phyloP scores from a whole-genome alignment of 2,797 vertebrate genomes.

The Lates japonicus region DNA sequence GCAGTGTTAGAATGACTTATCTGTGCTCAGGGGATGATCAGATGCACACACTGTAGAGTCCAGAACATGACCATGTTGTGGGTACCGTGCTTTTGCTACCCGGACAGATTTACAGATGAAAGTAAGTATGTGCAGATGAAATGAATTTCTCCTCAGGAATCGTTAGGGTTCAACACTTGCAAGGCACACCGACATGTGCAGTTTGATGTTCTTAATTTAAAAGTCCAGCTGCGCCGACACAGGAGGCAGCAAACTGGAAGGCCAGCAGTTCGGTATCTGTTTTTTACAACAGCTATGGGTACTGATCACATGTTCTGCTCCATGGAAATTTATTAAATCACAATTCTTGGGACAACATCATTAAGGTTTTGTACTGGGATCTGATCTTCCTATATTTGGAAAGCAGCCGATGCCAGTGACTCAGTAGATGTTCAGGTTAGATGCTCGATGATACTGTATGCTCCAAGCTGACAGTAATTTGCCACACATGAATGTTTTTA shows the following conservation, averaged over 20 bases:
- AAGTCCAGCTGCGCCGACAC: not conserved
- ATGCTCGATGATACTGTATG: not conserved
- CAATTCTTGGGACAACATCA: not conserved
- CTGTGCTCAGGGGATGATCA: no score
- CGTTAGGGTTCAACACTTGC: not conserved
- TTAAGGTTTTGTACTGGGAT: not conserved
- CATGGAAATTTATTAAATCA: not conserved
- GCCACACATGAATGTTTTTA: no score
- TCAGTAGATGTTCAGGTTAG: constrained; percentile 5
- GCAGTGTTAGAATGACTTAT: no score
- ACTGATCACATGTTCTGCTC: constrained; percentile 13
- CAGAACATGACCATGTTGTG: not conserved
- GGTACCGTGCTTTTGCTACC: not conserved
- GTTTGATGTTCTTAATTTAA: constrained; percentile 29
- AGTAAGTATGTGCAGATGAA: not conserved
- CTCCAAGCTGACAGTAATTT: not conserved
- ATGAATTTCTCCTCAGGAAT: constrained; percentile 5
- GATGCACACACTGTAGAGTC: not conserved
- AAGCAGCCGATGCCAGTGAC: not conserved
- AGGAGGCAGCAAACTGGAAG: not conserved
- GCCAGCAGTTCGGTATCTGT: constrained; percentile 13
- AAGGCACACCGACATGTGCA: constrained; percentile 20
- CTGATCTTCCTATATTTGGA: not conserved
- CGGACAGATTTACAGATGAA: not conserved
- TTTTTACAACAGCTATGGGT: not conserved